Percentiles rank a stretch among this genome's conserved stretches.
Evolutionary conservation across 2,797 vertebrate species (phyloP).

Genomic region (Podarcis lilfordi): DNA sequence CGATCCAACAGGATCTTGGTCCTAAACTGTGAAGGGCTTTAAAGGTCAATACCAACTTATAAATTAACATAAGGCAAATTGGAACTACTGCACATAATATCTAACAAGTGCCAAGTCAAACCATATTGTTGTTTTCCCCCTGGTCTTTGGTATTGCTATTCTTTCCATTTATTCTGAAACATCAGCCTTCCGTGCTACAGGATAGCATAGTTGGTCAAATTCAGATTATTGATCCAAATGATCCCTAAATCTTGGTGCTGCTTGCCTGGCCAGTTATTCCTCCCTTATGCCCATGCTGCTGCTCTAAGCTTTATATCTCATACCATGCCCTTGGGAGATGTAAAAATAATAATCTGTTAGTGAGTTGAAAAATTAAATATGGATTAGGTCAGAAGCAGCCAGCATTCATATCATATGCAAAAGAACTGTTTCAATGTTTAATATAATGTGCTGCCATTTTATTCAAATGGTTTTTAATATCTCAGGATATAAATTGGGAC

Average conservation of each 20-base stretch:
- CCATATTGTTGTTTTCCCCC: not conserved
- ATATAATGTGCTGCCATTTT: too few relatives aligned
- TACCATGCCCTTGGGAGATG: not conserved
- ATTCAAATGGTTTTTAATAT: not conserved
- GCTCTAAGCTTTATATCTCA: not conserved
- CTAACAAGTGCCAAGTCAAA: not conserved
- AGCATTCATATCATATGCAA: not conserved
- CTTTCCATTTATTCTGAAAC: too few relatives aligned
- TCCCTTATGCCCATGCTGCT: not conserved
- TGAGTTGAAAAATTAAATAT: not conserved
- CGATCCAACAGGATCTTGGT: not conserved
- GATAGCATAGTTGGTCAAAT: too few relatives aligned
- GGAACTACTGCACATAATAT: not conserved
- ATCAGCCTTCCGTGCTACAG: not conserved
- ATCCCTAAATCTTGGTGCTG: not conserved
- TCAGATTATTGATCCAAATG: not conserved
- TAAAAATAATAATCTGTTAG: not conserved
- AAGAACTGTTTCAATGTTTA: too few relatives aligned
- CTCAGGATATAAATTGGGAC: not conserved
- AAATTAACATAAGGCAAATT: not conserved
- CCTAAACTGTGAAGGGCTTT: not conserved
- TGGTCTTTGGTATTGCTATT: not conserved
- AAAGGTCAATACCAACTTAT: not conserved
- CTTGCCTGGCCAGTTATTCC: not conserved
- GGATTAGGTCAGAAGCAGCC: not conserved